Base-by-base conservation (phyloP, 2,888 invertebrate genomes). In the Plagodis pulveraria region DNA sequence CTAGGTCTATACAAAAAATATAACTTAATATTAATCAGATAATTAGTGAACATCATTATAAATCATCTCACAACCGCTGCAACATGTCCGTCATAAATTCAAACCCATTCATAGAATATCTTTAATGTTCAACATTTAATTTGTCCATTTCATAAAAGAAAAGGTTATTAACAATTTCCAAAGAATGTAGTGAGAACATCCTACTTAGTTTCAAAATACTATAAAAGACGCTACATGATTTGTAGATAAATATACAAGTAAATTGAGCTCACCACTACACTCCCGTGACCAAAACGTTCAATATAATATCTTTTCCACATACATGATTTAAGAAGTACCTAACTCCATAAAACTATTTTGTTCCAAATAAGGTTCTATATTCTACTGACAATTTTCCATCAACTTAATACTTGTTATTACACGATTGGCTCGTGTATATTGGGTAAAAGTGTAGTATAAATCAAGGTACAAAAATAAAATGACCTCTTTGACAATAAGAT, bases 51-150 rank as follows among this genome's bases (percentile, higher is more conserved):
- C 90, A 89, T 90, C 80, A 83, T 84, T 84, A 91, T 91, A 91
- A 86, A 91, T 89, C 91, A 88, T 91, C 90, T 92, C 92, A 92
- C 92, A 92, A 92, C 92, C 91, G 81, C 91, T 84, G 89, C 91
- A 92, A 92, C 91, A 87, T 83, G 76, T 80, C 78, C 83, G 67
- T 79, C 81, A 85, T 85, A 86, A 86, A 81, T 81, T 81, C 86
- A 79, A 86, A 85, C 81, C 83, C 80, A 80, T 81, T 73, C 82
- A 87, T 84, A 86, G 77, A 87, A 84, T 83, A 85, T 66, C 86
- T 79, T 80, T 77, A 83, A 81, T 78, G 76, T 76, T 81, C 81
- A 87, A 87, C 85, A 83, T 80, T 22, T 73, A 74, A 65, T 76
- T 78, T 67, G 67, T 67, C 66, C 63, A 59, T 63, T 67, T 58